These are phyloP conservation scores for Sycobia sp. DNA, from an alignment of 1,140 invertebrate species.

Conservation along the genomic window DNA sequence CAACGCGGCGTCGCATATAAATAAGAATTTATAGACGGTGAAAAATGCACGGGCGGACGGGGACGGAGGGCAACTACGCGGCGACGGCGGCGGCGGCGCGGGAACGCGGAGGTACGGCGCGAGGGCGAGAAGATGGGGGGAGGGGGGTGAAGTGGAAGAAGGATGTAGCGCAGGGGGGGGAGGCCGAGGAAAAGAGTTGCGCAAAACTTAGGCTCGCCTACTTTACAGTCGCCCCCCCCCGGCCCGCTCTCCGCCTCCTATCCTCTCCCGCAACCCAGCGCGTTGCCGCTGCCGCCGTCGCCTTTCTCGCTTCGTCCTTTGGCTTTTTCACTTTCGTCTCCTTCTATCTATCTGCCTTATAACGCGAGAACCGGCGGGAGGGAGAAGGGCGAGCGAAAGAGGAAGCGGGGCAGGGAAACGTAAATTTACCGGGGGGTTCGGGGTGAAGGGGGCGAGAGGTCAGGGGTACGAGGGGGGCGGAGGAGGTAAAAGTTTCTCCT, in stretches of 20 bases:
- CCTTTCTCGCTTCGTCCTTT: conserved; percentile 14
- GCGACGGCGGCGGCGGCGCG: neutral
- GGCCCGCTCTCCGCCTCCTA: neutral
- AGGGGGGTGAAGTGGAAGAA: neutral
- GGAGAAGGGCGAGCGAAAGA: too few species aligned
- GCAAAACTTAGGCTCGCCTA: conserved; percentile 47
- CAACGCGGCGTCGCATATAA: conserved; percentile 59
- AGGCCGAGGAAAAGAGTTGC: conserved; percentile 41
- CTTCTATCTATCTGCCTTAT: conserved; percentile 30
- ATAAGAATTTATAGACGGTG: conserved; percentile 61
- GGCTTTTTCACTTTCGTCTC: conserved; percentile 32
- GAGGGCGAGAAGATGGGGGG: neutral
- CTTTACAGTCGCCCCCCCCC: conserved; percentile 31
- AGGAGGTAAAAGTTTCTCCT: conserved; percentile 56
- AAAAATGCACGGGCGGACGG: conserved; percentile 48
- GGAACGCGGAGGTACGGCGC: neutral
- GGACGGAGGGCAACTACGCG: conserved; percentile 43
- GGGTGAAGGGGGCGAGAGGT: neutral
- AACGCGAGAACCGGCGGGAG: conserved; percentile 2
- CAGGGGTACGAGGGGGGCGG: neutral
- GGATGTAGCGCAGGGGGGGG: neutral
- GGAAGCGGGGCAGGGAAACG: conserved; percentile 21
- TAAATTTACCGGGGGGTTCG: conserved; percentile 54
- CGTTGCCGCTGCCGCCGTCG: neutral
- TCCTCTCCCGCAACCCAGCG: neutral